A percentile compares a stretch with the other conserved stretches of the same genome.
phyloP scores from a whole-genome alignment of 2,888 invertebrate genomes.

The Actias luna region DNA sequence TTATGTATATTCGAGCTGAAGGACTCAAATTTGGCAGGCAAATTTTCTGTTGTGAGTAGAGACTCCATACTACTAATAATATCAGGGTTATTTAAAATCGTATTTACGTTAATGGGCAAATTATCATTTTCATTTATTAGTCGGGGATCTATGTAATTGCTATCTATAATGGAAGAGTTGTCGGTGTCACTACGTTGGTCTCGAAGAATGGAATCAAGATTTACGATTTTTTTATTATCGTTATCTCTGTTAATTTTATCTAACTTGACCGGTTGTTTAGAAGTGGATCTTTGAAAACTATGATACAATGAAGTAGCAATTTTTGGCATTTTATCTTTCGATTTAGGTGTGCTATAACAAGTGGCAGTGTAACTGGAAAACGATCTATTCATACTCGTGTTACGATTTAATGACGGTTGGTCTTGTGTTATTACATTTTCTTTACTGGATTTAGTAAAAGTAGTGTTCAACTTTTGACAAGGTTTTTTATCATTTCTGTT shows the following conservation, averaged over 20 bases:
- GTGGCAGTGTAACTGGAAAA: constrained; percentile 72
- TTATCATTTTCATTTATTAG: constrained; percentile 88
- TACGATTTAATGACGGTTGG: constrained; percentile 65
- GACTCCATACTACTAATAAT: constrained; percentile 80
- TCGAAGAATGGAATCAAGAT: constrained; percentile 66
- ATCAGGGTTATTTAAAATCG: constrained; percentile 75
- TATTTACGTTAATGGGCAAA: constrained; percentile 82
- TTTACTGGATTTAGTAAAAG: constrained; percentile 76
- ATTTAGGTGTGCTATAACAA: constrained; percentile 71
- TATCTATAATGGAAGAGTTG: constrained; percentile 74
- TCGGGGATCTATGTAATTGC: constrained; percentile 81
- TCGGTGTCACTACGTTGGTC: constrained; percentile 39
- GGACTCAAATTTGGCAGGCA: constrained; percentile 74
- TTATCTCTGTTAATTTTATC: constrained; percentile 71
- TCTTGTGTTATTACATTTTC: constrained; percentile 69
- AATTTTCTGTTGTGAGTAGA: constrained; percentile 73
- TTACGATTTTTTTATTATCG: constrained; percentile 72
- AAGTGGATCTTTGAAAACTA: constrained; percentile 70
- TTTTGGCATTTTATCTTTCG: constrained; percentile 76
- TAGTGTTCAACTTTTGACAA: constrained; percentile 71
- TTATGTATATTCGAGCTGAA: constrained; percentile 58
- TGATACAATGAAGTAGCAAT: constrained; percentile 74
- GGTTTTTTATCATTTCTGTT: constrained; percentile 71
- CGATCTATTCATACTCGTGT: constrained; percentile 67
- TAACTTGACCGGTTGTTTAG: constrained; percentile 70